Evolutionary conservation across 2,797 vertebrate genomes (phyloP), one percentile per base, ranked within the genome.

Genomic region (Cryptoprocta ferox): DNA sequence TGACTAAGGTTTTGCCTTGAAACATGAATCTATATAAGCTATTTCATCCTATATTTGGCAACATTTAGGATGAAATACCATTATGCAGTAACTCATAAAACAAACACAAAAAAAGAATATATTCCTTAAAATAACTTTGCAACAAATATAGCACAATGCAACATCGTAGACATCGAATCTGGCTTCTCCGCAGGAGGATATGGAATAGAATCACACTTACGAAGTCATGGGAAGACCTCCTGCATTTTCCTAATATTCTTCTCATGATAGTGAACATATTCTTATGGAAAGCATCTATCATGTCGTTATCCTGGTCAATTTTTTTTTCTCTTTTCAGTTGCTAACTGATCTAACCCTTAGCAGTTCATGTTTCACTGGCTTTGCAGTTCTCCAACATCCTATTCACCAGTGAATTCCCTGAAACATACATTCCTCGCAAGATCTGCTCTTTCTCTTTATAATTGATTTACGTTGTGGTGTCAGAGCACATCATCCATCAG

Each of bases 91-190:
- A 66, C n/a, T 92, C n/a, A 42, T 53, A 26, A 65, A 87, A 82
- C 21, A 71, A 42, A 80, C 30, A 82, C 30, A 61, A 37, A 39
- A 35, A 35, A 53, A 37, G 56, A 63, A 68, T 32, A 32, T 45
- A 21, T 94, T 61, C 63, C 37, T 78, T 83, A 94, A 70, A 75
- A 91, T 42, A 87, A 28, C 81, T 94, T 88, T 78, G 50, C 14
- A 45, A 16, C 37, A 81, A 32, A 59, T 61, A 66, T 79, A 75
- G 56, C 8, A 48, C 90, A 88, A 2, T 66, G 50, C n/a, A 70
- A 14, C n/a, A 37, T 63, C 12, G 18, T 15, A 13, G 66, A 39
- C 16, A 13, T 89, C 1, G 0, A 18, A 15, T 26, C 5, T 85
- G 56, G 30, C 6, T 37, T 91, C n/a, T 93, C 16, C 68, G 30